Evolutionary conservation across 2,797 vertebrate genomes (phyloP).

Genomic region (Notamacropus eugenii): DNA sequence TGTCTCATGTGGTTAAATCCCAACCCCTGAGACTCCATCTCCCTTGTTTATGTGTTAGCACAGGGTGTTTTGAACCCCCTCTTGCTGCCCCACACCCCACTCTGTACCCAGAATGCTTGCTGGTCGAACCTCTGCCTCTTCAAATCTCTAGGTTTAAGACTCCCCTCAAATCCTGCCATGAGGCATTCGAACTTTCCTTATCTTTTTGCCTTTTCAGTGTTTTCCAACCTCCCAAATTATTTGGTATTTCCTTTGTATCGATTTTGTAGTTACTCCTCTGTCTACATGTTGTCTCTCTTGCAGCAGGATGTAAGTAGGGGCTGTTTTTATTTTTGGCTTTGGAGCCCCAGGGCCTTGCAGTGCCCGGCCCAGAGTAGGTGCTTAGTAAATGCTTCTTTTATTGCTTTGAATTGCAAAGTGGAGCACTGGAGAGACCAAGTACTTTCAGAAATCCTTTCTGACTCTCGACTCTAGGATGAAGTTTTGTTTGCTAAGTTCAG

Average conservation of each 20-base stretch:
- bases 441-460: neutral
- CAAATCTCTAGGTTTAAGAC: neutral
- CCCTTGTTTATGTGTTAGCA: neutral
- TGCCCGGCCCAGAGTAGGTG: neutral
- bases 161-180: neutral
- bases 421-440: neutral
- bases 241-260: neutral
- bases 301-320: neutral
- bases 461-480: conserved; percentile 8
- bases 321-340: neutral
- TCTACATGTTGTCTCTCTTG: neutral
- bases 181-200: neutral
- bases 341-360: neutral
- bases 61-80: neutral
- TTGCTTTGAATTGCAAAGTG: neutral
- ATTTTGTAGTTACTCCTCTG: neutral
- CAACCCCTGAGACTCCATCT: neutral
- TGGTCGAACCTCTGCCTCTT: neutral
- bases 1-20: neutral
- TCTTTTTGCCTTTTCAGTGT: neutral
- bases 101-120: neutral
- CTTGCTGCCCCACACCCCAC: neutral
- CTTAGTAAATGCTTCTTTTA: neutral
- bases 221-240: neutral
- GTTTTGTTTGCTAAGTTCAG: conserved; percentile 62